Evolutionary conservation across 2,113 vertebrate genomes (phyloP), one percentile per base, ranked within the genome.

Genomic region (Neogale vison): DNA sequence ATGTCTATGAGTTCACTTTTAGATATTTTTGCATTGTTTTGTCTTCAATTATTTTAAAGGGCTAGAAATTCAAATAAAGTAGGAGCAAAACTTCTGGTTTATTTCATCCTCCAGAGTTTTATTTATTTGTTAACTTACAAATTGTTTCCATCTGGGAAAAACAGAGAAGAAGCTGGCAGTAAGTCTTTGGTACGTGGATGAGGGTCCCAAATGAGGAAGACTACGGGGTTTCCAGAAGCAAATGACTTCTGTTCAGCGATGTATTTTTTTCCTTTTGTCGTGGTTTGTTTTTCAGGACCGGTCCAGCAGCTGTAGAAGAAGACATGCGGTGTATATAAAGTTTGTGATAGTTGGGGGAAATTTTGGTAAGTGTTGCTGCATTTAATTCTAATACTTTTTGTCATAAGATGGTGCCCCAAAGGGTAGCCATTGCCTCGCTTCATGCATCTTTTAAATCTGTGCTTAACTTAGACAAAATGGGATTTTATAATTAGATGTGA

Each of bases 311-410:
- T 87, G 96, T 95, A 55, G 59, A 96, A 97, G 98, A 98, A 98
- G 98, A 98, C 96, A 98, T 98, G 98, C 98, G 97, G 98, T 98
- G 90, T 98, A 97, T 98, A 98, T 98, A 98, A 98, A 98, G 97
- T 98, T 98, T 98, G 93, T 97, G 94, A 96, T 98, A 96, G 34
- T 96, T 97, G 97, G 97, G 82, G 83, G 95, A 98, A 94, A 97
- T 98, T 98, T 96, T 98, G 98, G 98, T 98, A 98, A 98, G 98
- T 98, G 84, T 67, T 59, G 8, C 52, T 91, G 39, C 45, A 9
- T 92, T 88, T 91, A 86, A 93, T 89, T 80, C 92, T 96, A 34
- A 76, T 52, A 21, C 8, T 15, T 86, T 83, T 67, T 42, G 24
- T 59, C 85, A 8, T 86, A 42, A 92, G 69, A 6, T 45, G 13